phyloP scores from a whole-genome alignment of 2,113 vertebrate genomes.

The Ochotona princeps region DNA sequence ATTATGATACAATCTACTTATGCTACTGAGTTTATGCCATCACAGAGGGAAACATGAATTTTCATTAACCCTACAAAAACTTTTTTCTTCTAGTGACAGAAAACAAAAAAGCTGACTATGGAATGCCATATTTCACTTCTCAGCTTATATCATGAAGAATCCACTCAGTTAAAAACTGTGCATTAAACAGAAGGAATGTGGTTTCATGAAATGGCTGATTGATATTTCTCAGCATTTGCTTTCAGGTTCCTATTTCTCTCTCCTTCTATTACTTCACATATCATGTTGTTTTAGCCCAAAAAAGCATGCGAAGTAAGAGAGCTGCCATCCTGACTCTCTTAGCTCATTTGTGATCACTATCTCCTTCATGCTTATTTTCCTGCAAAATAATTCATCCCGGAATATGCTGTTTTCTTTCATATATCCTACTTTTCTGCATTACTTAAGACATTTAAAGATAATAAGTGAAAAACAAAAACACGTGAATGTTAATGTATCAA shows the following conservation, averaged over 20 bases:
- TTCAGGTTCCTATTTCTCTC: not conserved
- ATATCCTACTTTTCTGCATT: not conserved
- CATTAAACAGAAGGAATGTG: not conserved
- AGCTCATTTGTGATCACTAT: not conserved
- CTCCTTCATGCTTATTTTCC: not conserved
- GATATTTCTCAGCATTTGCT: not conserved
- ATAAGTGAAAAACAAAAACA: not conserved
- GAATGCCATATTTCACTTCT: not conserved
- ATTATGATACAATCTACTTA: not conserved
- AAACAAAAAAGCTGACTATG: not conserved
- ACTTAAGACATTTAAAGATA: conserved; percentile 16
- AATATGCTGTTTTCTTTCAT: not conserved
- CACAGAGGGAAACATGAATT: not conserved
- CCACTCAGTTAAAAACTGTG: not conserved
- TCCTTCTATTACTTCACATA: too few relatives aligned
- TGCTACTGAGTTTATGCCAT: not conserved
- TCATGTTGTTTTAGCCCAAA: not conserved
- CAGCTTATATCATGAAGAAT: not conserved
- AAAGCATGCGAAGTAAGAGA: not conserved
- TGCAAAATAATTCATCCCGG: not conserved
- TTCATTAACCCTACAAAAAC: not conserved
- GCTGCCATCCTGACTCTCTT: not conserved
- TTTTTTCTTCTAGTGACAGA: not conserved
- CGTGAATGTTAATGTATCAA: not conserved
- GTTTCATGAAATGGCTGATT: not conserved